These are phyloP conservation scores for Diadema setosum DNA, from an alignment of 35 echinoderm and acorn worm genomes.

Conservation along the genomic window DNA sequence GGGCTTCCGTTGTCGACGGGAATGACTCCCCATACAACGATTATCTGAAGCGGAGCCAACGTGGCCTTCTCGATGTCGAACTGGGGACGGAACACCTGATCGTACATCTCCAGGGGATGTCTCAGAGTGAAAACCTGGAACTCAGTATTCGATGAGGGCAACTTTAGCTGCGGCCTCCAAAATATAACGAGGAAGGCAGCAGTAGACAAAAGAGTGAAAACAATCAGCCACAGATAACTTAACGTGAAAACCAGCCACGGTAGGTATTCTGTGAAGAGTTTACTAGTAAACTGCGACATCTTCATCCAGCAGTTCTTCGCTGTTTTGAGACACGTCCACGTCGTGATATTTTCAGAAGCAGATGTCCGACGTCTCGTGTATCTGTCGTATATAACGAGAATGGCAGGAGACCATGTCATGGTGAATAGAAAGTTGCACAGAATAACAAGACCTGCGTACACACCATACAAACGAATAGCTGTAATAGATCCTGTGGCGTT, in stretches of 20 bases:
- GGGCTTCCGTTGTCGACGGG: constrained; percentile 1
- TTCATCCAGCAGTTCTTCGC: too few relatives aligned
- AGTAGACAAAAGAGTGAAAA: constrained; percentile 25
- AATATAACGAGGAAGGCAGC: constrained; percentile 24
- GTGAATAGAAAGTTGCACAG: constrained; percentile 55
- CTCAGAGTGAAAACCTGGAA: constrained; percentile 24
- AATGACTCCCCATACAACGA: constrained; percentile 48
- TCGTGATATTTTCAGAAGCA: neutral
- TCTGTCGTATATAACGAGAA: constrained; percentile 39
- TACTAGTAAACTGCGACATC: neutral
- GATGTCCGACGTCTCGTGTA: neutral
- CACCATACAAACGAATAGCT: constrained; percentile 50
- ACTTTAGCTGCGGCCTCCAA: constrained; percentile 4
- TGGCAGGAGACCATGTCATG: constrained; percentile 61
- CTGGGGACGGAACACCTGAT: constrained; percentile 6
- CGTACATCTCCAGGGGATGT: constrained; percentile 52
- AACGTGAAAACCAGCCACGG: constrained; percentile 37
- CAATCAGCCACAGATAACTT: constrained; percentile 25
- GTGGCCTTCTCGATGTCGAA: constrained; percentile 28
- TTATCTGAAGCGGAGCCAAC: neutral
- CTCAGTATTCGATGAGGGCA: constrained; percentile 12
- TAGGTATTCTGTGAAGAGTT: constrained; percentile 29
- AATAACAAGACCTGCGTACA: constrained; percentile 47
- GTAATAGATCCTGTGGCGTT: constrained; percentile 45
- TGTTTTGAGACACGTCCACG: too few relatives aligned